These are phyloP conservation scores for Xiphophorus birchmanni DNA, from an alignment of 2,797 vertebrate genomes.

Conservation along the genomic window DNA sequence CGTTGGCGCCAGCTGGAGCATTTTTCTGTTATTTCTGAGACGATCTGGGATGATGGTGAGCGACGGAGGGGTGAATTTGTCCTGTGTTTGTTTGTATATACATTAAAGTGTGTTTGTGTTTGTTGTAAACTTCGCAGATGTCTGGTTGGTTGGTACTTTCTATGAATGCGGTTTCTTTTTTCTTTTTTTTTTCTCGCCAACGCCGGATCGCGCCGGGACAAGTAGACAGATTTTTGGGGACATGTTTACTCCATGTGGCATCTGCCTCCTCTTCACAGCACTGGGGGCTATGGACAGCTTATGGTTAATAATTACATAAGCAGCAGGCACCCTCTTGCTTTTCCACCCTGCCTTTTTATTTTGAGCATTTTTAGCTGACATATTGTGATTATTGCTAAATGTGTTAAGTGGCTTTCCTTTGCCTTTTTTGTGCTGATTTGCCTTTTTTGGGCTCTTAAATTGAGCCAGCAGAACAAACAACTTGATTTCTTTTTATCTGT, in stretches of 20 bases:
- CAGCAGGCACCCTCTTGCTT: background rate
- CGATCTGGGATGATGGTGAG: conserved; percentile 38
- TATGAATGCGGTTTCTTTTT: conserved; percentile 29
- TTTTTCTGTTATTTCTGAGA: conserved; percentile 57
- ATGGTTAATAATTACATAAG: conserved; percentile 64
- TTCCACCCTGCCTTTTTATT: background rate
- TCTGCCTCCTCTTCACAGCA: conserved; percentile 49
- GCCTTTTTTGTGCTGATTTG: conserved; percentile 52
- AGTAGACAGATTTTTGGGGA: conserved; percentile 50
- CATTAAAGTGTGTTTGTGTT: conserved; percentile 33
- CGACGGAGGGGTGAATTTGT: conserved; percentile 46
- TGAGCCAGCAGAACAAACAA: conserved; percentile 31
- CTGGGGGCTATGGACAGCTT: conserved; percentile 64
- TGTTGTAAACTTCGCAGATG: conserved; percentile 60
- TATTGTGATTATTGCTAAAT: conserved; percentile 55
- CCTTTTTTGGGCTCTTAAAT: conserved; percentile 50
- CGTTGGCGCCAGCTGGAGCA: conserved; percentile 70
- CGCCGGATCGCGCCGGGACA: conserved; percentile 37
- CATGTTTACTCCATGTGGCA: conserved; percentile 66
- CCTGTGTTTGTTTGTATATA: conserved; percentile 47
- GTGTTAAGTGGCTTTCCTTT: conserved; percentile 52
- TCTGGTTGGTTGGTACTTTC: conserved; percentile 43
- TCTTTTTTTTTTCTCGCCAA: conserved; percentile 41
- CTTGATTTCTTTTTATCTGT: conserved; percentile 31
- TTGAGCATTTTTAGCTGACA: conserved; percentile 37